Base-by-base conservation (phyloP, 2,113 vertebrate genomes). In the Indicator indicator region DNA sequence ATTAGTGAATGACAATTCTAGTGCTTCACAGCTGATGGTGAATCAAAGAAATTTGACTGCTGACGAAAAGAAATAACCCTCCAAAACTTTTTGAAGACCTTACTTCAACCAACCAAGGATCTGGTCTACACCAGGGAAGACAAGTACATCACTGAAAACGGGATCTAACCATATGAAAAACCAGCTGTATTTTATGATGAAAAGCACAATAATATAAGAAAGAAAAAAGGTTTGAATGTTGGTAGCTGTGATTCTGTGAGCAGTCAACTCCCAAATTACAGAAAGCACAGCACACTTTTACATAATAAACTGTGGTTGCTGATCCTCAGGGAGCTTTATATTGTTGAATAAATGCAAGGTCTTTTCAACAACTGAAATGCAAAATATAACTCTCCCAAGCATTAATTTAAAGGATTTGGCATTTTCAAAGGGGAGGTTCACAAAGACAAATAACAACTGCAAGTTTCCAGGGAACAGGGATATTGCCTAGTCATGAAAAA, bases 331-430 rank as follows among this genome's bases (percentile, higher is more conserved):
- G 82, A 90, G 72, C 50, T 95, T 93, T 69, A 86, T 72, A 83
- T 89, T 89, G 82, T 36, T 93, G 79, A 94, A 95, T 68, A 89
- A 95, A 95, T 69, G 88, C 69, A 89, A 95, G 70, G 69, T 88
- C 85, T 86, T 95, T 96, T 96, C 89, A 97, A 94, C 89, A 93
- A 91, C 89, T 88, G 73, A 97, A 97, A 97, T 94, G 94, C 95
- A 94, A 95, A 97, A 96, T 97, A 95, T 93, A 91, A 94, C 87
- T 72, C 72, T 95, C 56, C 62, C 75, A 95, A 94, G 93, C 93
- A 97, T 94, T 95, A 95, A 96, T 95, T 97, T 93, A 88, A 96
- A 93, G 85, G 95, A 95, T 95, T 86, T 95, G 85, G 65, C 91
- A 91, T 96, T 96, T 97, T 96, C 89, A 96, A 94, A 94, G 72